Conservation (phyloP, 2,113 vertebrate species). For the Ceratotherium simum region DNA sequence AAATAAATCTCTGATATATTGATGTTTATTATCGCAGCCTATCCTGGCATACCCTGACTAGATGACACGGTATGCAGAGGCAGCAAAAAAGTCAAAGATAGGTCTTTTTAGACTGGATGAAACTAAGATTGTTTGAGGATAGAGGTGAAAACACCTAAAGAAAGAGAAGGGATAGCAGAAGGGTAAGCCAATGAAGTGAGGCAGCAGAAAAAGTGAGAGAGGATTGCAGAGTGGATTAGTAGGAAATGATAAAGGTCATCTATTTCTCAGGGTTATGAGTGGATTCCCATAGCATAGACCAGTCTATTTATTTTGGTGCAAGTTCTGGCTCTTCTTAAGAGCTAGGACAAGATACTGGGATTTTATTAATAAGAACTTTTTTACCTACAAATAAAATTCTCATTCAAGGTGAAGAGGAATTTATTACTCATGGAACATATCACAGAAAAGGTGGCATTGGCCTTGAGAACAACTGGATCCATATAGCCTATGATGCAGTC, state of each 20-base stretch:
- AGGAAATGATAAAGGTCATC: background rate
- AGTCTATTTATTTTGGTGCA: conserved; percentile 32
- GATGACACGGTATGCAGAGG: background rate
- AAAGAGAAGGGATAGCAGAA: background rate
- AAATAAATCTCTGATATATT: background rate
- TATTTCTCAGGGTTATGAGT: background rate
- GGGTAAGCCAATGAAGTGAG: background rate
- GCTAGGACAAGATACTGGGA: background rate
- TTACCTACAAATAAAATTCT: background rate
- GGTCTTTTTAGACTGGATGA: conserved; percentile 13
- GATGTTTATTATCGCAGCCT: background rate
- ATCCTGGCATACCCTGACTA: background rate
- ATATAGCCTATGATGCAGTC: background rate
- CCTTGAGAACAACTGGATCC: background rate
- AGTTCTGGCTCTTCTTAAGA: background rate
- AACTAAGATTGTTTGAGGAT: background rate
- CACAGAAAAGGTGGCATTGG: background rate
- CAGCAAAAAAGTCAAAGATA: background rate
- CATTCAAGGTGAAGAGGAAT: background rate
- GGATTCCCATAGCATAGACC: background rate
- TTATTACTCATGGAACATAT: conserved; percentile 1
- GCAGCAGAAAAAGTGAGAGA: background rate
- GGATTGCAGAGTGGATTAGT: background rate
- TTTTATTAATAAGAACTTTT: background rate
- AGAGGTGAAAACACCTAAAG: background rate